Evolutionary conservation across 2,113 vertebrate species (phyloP).

Genomic region (Polypterus senegalus): DNA sequence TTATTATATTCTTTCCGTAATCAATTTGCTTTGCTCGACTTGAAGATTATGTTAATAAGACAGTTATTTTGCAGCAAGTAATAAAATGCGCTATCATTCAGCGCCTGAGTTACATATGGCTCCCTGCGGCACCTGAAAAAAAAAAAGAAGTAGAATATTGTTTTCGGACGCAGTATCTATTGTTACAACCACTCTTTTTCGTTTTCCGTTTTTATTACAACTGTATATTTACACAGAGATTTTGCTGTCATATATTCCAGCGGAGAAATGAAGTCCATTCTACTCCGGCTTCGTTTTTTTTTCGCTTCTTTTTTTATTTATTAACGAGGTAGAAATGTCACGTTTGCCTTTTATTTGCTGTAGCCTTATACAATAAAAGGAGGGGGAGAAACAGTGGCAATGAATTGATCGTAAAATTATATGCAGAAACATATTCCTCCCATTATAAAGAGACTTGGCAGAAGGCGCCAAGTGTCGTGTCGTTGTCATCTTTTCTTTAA

Average conservation of each 20-base stretch:
- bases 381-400: no score
- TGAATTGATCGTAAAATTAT: no score
- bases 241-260: not conserved
- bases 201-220: not conserved
- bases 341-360: not conserved
- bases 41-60: conserved; percentile 16
- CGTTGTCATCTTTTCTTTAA: no score
- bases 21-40: conserved; percentile 18
- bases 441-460: no score
- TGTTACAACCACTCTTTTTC: no score
- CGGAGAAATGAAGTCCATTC: conserved; percentile 1
- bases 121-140: conserved; percentile 6
- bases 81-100: conserved; percentile 13
- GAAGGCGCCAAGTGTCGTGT: no score
- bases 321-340: conserved; percentile 5
- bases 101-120: conserved; percentile 3
- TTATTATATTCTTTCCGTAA: conserved; percentile 12
- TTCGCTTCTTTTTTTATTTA: no score
- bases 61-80: conserved; percentile 10
- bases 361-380: no score
- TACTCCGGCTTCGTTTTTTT: not conserved
- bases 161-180: no score
- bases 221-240: conserved; percentile 8
- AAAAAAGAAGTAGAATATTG: not conserved
- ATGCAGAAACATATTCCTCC: no score